Evolutionary conservation across 2,797 vertebrate genomes (phyloP), one percentile per base, ranked within the genome.

Genomic region (Tinamus major): DNA sequence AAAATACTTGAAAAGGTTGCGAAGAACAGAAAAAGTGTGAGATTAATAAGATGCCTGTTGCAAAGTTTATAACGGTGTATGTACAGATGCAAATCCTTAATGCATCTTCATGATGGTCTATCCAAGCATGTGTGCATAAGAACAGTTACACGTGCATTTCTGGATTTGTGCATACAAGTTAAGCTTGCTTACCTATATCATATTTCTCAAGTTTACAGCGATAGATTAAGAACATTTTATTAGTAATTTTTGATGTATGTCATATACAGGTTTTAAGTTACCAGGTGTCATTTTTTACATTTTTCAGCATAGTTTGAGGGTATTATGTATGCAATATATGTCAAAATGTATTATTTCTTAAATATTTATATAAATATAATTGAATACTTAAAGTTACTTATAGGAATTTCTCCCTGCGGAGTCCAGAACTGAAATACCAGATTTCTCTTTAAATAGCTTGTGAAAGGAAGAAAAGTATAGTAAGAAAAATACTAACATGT

Each of bases 1-100:
- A 95, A 96, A 91, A 89, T 90, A 90, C 85, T 97, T 94, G 94
- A 95, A 96, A 91, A 92, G 69, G 68, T 96, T 97, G 85, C 35
- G 92, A 77, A 79, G 77, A 96, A 78, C 70, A 31, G 91, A 79
- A 94, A 96, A 96, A 95, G 71, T 95, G 91, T 95, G 91, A 95
- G 85, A 85, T 95, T 93, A 96, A 93, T 94, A 87, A 93, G 87
- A 91, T 95, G 79, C 53, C 67, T 95, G 5, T 95, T 91, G 85
- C 91, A 79, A 93, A 95, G 56, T 92, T 67, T 82, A 39, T 79
- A 71, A 90, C 78, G 87, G 58, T 95, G 90, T 94, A 76, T 95
- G 89, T 94, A 95, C 93, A 96, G 64, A 3, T 85, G 92, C 94
- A 91, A 58, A 80, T 94, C 35, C 11, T 89, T 79, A 90, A 76